These are phyloP conservation scores for Eurypyga helias DNA, from an alignment of 2,113 vertebrate species.

Conservation along the genomic window DNA sequence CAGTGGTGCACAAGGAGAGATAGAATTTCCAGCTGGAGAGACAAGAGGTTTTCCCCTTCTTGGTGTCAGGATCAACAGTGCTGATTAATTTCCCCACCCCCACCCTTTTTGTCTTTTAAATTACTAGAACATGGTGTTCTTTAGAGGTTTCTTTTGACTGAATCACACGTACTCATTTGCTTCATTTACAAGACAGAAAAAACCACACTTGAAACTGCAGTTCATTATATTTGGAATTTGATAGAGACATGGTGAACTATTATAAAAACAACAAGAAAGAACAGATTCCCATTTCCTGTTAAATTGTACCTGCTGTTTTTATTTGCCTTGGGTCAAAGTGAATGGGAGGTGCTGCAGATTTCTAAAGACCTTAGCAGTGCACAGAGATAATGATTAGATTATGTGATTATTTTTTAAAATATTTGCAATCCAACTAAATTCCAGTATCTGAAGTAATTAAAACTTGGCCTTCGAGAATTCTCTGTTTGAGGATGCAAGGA, in stretches of 20 bases:
- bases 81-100: accelerated
- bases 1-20: neutral
- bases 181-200: neutral
- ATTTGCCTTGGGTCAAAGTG: neutral
- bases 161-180: neutral
- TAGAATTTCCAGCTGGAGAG: neutral
- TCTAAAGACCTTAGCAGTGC: neutral
- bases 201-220: neutral
- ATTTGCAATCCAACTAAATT: neutral
- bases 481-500: neutral
- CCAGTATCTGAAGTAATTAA: neutral
- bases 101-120: too few species aligned
- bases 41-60: neutral
- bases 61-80: neutral
- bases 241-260: neutral
- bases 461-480: neutral
- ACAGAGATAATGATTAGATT: neutral
- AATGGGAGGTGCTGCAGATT: neutral
- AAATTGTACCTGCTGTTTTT: neutral
- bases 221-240: neutral
- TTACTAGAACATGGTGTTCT: neutral
- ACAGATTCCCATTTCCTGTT: neutral
- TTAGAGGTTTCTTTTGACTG: neutral
- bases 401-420: neutral
- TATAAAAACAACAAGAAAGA: neutral